Base-by-base conservation (phyloP, 2,888 invertebrate species). In the Drosophila mimetica region DNA sequence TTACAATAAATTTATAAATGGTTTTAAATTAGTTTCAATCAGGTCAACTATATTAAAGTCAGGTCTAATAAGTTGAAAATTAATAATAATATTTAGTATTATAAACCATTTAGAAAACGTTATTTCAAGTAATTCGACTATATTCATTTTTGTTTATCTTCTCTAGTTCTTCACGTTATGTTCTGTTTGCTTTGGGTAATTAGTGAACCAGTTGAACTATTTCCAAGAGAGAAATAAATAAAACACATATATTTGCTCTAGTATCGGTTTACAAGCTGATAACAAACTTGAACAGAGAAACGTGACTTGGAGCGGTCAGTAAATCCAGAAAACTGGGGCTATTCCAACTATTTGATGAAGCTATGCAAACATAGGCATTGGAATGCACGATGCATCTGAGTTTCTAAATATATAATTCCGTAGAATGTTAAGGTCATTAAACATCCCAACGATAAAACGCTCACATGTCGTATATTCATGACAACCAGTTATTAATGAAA, bases 261-360 rank as follows among this genome's bases (percentile, higher is more conserved):
- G 28, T 34, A 60, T 47, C 67, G 14, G 32, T 51, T 67, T 63
- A 69, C 67, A 76, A 58, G 59, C 59, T 54, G 66, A 54, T 66
- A 69, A 69, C 63, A 41, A 59, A 75, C 51, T 42, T 22, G 50
- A 42, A 51, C 63, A 22, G 63, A 42, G 64, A 64, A 64, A 64
- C 63, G 63, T 64, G 63, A 64, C 63, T 50, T 50, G 50, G 6
- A 36, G 42, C 48, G 34, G 55, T 25, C 32, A 28, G 25, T 7
- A 30, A 32, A 9, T 14, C 34, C 47, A 8, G 9, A 8, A 13
- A 28, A 28, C n/a, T 30, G 14, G 34, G 63, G 46, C 16, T 42
- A 63, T 63, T 50, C 18, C 50, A 63, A 42, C 34, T 63, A 63
- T 63, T 63, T 51, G 63, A 48, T 48, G 11, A 25, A 32, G 37